These are phyloP conservation scores for Danio kyathit DNA, from an alignment of 2,797 vertebrate species.

Conservation along the genomic window DNA sequence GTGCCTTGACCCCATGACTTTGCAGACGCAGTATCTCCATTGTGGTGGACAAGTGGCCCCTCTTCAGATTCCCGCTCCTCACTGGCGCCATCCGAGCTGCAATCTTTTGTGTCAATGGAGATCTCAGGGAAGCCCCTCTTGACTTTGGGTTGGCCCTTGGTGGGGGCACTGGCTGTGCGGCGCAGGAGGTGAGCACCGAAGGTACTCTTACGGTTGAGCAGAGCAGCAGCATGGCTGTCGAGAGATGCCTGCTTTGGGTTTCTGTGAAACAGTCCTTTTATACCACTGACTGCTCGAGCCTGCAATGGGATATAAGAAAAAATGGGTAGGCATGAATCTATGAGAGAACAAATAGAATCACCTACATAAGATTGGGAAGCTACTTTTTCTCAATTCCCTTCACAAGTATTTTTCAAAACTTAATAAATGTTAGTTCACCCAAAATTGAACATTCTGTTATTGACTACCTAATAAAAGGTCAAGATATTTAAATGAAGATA, in stretches of 20 bases:
- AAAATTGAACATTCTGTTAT: too few relatives aligned
- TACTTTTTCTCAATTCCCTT: background rate
- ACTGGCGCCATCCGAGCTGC: slow-evolving; percentile 84
- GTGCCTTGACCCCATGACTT: slow-evolving; percentile 74
- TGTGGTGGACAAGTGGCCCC: slow-evolving; percentile 64
- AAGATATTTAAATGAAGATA: too few relatives aligned
- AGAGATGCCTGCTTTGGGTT: slow-evolving; percentile 97
- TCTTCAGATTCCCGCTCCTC: slow-evolving; percentile 84
- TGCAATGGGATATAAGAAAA: slow-evolving; percentile 66
- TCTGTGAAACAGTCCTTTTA: slow-evolving; percentile 99
- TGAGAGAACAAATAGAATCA: background rate
- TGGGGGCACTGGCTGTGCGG: slow-evolving; percentile 95
- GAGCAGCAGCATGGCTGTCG: slow-evolving; percentile 99
- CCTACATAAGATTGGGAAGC: background rate
- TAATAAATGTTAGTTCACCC: background rate
- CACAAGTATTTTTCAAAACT: background rate
- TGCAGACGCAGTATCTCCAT: slow-evolving; percentile 60
- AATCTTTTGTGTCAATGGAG: slow-evolving; percentile 87
- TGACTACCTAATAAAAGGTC: too few relatives aligned
- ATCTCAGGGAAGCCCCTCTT: slow-evolving; percentile 91
- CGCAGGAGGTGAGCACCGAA: slow-evolving; percentile 94
- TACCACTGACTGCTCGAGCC: slow-evolving; percentile 91
- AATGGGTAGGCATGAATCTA: slow-evolving; percentile 20
- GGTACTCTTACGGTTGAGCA: slow-evolving; percentile 89
- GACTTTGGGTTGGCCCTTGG: slow-evolving; percentile 92